Evolutionary conservation across 1,140 invertebrate genomes (phyloP), one percentile per base, ranked within the genome.

Genomic region (Triops longicaudatus): DNA sequence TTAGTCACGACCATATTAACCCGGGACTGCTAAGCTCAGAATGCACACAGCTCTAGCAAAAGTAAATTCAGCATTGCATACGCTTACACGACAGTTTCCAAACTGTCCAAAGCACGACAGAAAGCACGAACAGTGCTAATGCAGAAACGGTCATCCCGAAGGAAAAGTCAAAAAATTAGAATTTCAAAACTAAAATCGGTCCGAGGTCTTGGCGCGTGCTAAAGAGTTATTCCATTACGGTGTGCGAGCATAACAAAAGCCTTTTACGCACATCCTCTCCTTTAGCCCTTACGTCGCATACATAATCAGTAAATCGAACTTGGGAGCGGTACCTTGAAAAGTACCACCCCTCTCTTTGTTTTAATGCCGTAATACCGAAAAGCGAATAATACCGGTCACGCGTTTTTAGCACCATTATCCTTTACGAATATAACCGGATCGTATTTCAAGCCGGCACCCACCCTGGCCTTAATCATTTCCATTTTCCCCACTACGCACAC

Each of bases 371-470:
- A n/a, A 5, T 22, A 5, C 22, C 22, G 17, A 4, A 22, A 63
- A n/a, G 17, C 50, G 50, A 63, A 63, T 63, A 63, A 63, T 63
- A 63, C 50, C 50, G 50, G 50, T 63, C 50, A 63, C 50, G 50
- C 50, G 50, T 22, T 63, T 63, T 63, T 63, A 63, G 50, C 50
- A 63, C 50, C 50, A 63, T 63, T 14, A 63, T 63, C 50, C 50
- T 63, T 22, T 22, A 63, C 10, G 17, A 63, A 6, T 63, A 10
- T 63, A 63, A 63, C 50, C 50, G 10, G 50, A 63, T 63, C 50
- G 2, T 63, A 63, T 63, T 63, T 63, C 50, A 63, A 63, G 17
- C 10, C 17, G 50, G 7, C 2, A 2, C 31, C 22, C 50, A 9
- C 10, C 50, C 50, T 14, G 10, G 14, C 50, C 14, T 63, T 22